Percentiles rank a stretch among this genome's conserved stretches.
These are phyloP conservation scores for Neomonachus schauinslandi DNA, from an alignment of 2,113 vertebrate genomes.

Conservation along the genomic window DNA sequence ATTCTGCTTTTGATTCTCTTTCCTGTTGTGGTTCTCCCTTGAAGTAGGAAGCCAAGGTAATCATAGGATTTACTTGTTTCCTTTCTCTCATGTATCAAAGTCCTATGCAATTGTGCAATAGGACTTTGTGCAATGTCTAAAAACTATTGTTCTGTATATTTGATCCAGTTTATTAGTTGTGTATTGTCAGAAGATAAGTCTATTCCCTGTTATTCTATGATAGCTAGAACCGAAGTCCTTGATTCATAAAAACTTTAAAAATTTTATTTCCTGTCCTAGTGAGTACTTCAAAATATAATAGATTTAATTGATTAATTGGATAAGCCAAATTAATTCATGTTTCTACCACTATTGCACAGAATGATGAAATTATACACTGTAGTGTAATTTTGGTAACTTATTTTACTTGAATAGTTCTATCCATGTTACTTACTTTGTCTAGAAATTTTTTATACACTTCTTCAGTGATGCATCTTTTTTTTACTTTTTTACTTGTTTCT, in stretches of 20 bases:
- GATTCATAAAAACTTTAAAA: not conserved
- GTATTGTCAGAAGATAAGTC: not conserved
- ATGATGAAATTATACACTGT: not conserved
- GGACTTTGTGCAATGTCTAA: not conserved
- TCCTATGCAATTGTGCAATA: not conserved
- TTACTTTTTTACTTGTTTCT: not conserved
- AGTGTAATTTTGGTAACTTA: not conserved
- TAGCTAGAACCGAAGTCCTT: not conserved
- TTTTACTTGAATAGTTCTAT: not conserved
- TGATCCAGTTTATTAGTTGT: not conserved
- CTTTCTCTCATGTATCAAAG: not conserved
- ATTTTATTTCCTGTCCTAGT: not conserved
- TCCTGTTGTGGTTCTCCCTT: not conserved
- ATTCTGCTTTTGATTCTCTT: not conserved
- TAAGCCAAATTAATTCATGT: not conserved
- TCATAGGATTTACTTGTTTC: not conserved
- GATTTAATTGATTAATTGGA: not conserved
- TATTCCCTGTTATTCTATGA: not conserved
- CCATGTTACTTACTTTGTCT: not conserved
- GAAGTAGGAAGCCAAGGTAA: not conserved
- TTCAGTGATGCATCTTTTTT: not conserved
- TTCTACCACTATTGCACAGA: not conserved
- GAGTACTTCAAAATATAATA: not conserved
- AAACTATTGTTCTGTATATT: not conserved
- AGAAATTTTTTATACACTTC: not conserved